These are phyloP conservation scores for Orestias chungarensis DNA, from an alignment of 2,797 vertebrate species.

Conservation along the genomic window DNA sequence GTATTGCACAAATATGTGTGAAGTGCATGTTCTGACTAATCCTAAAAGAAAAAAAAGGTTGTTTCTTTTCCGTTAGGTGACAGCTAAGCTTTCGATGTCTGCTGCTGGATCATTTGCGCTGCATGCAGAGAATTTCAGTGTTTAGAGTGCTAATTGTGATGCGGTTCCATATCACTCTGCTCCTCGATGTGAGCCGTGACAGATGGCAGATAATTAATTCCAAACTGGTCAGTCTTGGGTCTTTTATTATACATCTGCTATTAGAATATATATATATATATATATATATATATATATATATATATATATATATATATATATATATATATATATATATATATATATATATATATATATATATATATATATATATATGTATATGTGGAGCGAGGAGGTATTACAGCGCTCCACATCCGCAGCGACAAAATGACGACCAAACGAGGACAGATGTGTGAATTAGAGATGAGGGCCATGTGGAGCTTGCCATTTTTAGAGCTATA, in stretches of 20 bases:
- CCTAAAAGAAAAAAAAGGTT: background rate
- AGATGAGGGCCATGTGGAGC: conserved; percentile 81
- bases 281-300: too few species aligned
- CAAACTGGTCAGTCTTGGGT: conserved; percentile 38
- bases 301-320: too few species aligned
- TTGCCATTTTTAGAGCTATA: conserved; percentile 81
- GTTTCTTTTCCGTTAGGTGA: background rate
- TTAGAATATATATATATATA: conserved; percentile 44
- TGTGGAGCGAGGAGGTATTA: conserved; percentile 46
- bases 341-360: too few species aligned
- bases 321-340: too few species aligned
- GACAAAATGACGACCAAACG: conserved; percentile 77
- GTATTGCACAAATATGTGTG: background rate
- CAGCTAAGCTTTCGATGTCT: conserved; percentile 6
- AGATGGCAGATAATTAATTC: conserved; percentile 59
- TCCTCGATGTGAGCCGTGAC: conserved; percentile 57
- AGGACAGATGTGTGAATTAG: conserved; percentile 85
- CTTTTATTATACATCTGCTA: conserved; percentile 32
- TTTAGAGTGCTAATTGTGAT: conserved; percentile 30
- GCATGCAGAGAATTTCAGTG: conserved; percentile 11
- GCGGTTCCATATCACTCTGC: conserved; percentile 24
- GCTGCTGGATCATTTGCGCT: conserved; percentile 8
- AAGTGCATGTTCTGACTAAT: conserved; percentile 14
- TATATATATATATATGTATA: too few species aligned
- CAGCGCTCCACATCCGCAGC: conserved; percentile 53